phyloP scores from a whole-genome alignment of 2,797 vertebrate species.

The Podargus strigoides region DNA sequence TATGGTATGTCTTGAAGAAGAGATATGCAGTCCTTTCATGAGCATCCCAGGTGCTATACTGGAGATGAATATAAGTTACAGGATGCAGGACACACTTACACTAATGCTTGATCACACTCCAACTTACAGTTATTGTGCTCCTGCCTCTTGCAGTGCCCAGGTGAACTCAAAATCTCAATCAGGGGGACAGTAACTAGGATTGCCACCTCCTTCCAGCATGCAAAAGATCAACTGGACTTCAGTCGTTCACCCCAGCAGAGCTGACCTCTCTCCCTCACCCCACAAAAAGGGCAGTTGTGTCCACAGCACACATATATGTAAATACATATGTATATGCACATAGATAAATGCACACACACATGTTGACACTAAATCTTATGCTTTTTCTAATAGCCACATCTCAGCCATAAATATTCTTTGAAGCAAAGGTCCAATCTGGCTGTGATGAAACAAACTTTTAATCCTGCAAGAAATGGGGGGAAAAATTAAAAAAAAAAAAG shows the following conservation, averaged over 20 bases:
- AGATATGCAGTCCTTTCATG: background rate
- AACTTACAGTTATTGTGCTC: background rate
- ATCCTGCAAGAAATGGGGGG: background rate
- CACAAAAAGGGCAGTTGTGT: too few relatives aligned
- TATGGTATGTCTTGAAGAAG: background rate
- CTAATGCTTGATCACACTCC: background rate
- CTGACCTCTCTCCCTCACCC: background rate
- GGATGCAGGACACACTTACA: background rate
- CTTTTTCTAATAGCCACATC: background rate
- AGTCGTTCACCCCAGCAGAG: too few relatives aligned
- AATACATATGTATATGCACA: too few relatives aligned
- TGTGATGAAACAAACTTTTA: background rate
- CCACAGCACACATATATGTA: background rate
- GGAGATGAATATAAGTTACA: background rate
- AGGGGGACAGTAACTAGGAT: background rate
- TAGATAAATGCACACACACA: too few relatives aligned
- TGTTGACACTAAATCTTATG: background rate
- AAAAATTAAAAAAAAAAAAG: too few relatives aligned
- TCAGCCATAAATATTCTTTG: background rate
- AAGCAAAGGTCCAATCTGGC: background rate
- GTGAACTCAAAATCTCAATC: background rate
- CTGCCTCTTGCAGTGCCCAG: background rate
- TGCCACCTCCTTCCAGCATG: background rate
- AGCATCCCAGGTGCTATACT: background rate
- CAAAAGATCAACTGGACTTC: background rate